Evolutionary conservation across 1,140 invertebrate species (phyloP).

Genomic region (Liolophura sinensis): DNA sequence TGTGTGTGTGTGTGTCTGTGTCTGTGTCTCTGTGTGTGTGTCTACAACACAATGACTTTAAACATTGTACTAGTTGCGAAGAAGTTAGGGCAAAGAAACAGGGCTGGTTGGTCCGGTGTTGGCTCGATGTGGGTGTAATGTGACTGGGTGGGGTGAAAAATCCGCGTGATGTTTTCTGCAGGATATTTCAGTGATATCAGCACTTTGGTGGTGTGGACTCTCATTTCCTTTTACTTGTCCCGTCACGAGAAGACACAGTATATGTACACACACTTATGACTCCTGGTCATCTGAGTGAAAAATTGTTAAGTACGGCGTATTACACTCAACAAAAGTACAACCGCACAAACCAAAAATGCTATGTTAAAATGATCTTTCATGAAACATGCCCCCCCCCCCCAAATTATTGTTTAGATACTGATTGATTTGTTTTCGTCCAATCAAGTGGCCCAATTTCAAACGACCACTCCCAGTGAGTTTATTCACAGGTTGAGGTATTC

Average conservation of each 20-base stretch:
- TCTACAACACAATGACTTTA: background rate
- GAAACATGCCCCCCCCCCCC: too few species aligned
- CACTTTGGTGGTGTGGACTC: slow-evolving; percentile 76
- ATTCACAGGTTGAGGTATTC: too few species aligned
- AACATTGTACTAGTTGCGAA: background rate
- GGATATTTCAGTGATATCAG: background rate
- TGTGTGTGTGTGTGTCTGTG: slow-evolving; percentile 11
- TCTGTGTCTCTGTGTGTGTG: slow-evolving; percentile 8
- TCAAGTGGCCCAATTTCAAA: too few species aligned
- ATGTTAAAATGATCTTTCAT: too few species aligned
- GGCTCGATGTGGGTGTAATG: background rate
- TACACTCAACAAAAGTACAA: too few species aligned
- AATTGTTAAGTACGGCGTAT: too few species aligned
- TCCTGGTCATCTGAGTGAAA: too few species aligned
- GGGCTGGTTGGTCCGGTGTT: background rate
- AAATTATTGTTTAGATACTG: too few species aligned
- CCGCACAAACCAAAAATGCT: too few species aligned
- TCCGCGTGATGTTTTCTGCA: background rate
- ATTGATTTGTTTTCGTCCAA: too few species aligned
- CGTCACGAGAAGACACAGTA: too few species aligned
- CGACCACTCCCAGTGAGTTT: too few species aligned
- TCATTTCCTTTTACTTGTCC: background rate
- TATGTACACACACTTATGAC: background rate
- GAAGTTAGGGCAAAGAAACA: background rate
- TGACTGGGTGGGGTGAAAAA: background rate